phyloP scores from a whole-genome alignment of 1,140 invertebrate genomes.

The Pseudomyrmex cubaensis region DNA sequence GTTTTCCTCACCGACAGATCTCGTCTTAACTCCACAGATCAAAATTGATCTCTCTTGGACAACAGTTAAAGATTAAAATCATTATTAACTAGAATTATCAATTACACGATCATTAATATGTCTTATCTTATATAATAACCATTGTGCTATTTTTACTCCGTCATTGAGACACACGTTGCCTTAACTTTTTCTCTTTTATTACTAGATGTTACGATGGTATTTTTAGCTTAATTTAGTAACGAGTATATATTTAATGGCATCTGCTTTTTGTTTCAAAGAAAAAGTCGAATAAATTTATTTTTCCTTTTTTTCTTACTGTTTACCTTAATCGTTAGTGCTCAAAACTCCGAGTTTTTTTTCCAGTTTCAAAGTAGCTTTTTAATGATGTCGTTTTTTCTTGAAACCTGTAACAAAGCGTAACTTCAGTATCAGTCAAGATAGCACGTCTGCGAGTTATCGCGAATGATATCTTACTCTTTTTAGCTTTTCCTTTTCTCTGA shows the following conservation, averaged over 20 bases:
- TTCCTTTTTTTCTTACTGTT: constrained; percentile 71
- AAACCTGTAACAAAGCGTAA: constrained; percentile 77
- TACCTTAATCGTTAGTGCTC: constrained; percentile 78
- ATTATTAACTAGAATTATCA: constrained; percentile 84
- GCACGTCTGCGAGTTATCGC: background rate
- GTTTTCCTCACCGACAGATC: constrained; percentile 62
- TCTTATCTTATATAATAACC: constrained; percentile 79
- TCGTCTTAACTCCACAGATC: constrained; percentile 77
- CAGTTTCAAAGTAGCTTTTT: constrained; percentile 70
- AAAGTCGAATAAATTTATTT: constrained; percentile 79
- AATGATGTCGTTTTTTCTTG: constrained; percentile 84
- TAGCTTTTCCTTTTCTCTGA: constrained; percentile 81
- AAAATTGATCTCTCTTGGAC: constrained; percentile 83
- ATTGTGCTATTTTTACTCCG: constrained; percentile 78
- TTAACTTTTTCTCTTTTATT: constrained; percentile 71
- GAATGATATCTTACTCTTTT: constrained; percentile 78
- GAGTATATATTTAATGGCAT: constrained; percentile 80
- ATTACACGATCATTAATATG: constrained; percentile 81
- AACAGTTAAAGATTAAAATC: constrained; percentile 84
- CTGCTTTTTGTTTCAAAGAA: constrained; percentile 77
- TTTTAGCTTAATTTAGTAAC: constrained; percentile 82
- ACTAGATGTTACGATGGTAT: constrained; percentile 81
- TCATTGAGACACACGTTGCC: constrained; percentile 70
- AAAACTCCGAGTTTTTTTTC: constrained; percentile 66
- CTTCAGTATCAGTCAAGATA: background rate